These are phyloP conservation scores for Volucella inflata DNA, from an alignment of 2,888 invertebrate species.

Conservation along the genomic window DNA sequence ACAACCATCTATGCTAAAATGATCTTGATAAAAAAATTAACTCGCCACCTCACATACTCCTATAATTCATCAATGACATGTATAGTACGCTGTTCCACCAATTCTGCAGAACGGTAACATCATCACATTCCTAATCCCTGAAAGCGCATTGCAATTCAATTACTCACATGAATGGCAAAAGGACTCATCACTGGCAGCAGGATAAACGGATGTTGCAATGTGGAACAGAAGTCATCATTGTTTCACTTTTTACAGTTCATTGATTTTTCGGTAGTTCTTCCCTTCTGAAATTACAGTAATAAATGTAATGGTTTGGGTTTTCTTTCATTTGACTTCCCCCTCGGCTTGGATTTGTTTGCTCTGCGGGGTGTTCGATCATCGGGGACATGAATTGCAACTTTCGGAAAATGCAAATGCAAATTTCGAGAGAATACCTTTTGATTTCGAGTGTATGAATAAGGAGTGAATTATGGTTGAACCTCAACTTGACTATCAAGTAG, in stretches of 20 bases:
- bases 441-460: neutral
- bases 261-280: slow-evolving; percentile 52
- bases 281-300: slow-evolving; percentile 5
- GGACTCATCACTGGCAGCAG: slow-evolving; percentile 50
- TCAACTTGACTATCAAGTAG: too few species aligned
- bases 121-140: neutral
- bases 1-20: neutral
- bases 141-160: slow-evolving; percentile 63
- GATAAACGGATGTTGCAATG: slow-evolving; percentile 30
- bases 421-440: slow-evolving; percentile 2
- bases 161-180: slow-evolving; percentile 36
- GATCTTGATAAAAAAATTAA: slow-evolving; percentile 18
- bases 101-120: slow-evolving; percentile 9
- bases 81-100: slow-evolving; percentile 12
- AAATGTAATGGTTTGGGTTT: slow-evolving; percentile 33
- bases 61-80: slow-evolving; percentile 52
- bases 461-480: too few species aligned
- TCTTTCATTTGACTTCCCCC: neutral
- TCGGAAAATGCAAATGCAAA: slow-evolving; percentile 60
- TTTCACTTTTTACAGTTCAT: slow-evolving; percentile 58
- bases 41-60: slow-evolving; percentile 5
- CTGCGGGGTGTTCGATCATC: slow-evolving; percentile 1
- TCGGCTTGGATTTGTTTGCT: slow-evolving; percentile 13
- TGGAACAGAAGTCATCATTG: slow-evolving; percentile 49
- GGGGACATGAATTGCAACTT: slow-evolving; percentile 20